Evolutionary conservation across 2,888 invertebrate genomes (phyloP).

Genomic region (Nomada flava): DNA sequence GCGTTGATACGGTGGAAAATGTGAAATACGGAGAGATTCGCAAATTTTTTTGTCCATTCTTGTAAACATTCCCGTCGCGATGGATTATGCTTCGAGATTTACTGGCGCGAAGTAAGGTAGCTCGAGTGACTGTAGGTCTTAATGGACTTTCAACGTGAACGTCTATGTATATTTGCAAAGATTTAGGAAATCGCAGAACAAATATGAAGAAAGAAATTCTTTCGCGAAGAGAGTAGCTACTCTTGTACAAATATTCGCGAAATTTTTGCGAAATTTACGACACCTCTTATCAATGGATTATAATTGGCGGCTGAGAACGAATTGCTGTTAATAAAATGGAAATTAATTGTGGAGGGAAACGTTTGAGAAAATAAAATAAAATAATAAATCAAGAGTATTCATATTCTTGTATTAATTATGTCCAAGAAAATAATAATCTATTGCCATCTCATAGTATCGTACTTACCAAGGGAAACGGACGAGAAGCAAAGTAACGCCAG

Average conservation of each 20-base stretch:
- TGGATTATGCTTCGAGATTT: constrained; percentile 39
- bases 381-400: background rate
- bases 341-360: background rate
- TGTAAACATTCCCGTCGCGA: too few relatives aligned
- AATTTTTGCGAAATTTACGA: background rate
- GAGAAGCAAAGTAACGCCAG: constrained; percentile 33
- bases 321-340: too few relatives aligned
- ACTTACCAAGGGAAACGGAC: constrained; percentile 37
- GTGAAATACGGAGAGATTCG: too few relatives aligned
- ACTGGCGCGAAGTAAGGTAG: constrained; percentile 53
- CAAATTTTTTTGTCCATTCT: too few relatives aligned
- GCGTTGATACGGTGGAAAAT: too few relatives aligned
- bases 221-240: background rate
- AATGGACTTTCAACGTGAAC: constrained; percentile 16
- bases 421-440: too few relatives aligned
- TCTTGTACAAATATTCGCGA: background rate
- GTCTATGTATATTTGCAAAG: constrained; percentile 57
- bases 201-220: constrained; percentile 30
- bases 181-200: constrained; percentile 54
- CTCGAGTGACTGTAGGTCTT: constrained; percentile 6
- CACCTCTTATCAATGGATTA: too few relatives aligned
- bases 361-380: background rate
- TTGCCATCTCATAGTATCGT: background rate
- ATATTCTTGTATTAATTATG: background rate
- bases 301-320: too few relatives aligned